These are phyloP conservation scores for Eupristina koningsbergeri DNA, from an alignment of 1,140 invertebrate species.

Conservation along the genomic window DNA sequence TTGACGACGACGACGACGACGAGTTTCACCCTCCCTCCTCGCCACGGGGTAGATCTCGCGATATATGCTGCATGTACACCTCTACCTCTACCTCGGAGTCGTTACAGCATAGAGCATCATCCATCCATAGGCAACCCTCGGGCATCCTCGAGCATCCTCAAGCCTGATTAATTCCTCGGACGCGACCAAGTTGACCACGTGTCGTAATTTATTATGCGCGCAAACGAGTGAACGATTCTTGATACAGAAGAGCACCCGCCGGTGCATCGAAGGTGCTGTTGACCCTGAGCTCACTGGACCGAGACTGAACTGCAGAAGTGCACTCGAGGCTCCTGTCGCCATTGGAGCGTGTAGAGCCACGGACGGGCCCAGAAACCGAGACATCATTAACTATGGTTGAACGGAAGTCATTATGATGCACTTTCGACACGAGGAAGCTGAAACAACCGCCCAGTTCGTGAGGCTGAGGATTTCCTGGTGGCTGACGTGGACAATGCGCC, in stretches of 20 bases:
- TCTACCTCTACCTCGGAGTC: no score
- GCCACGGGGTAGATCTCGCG: no score
- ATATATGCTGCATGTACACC: no score
- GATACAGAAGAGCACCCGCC: slow-evolving; percentile 18
- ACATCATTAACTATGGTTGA: neutral
- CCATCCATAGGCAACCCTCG: no score
- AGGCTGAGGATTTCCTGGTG: no score
- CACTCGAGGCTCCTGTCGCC: neutral
- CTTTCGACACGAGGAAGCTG: neutral
- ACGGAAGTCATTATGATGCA: neutral
- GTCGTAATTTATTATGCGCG: neutral
- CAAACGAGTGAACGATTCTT: neutral
- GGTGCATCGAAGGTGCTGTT: slow-evolving; percentile 69
- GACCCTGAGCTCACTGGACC: slow-evolving; percentile 53
- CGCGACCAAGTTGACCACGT: neutral
- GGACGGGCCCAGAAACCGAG: neutral
- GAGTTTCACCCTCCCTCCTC: no score
- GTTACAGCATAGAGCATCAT: no score
- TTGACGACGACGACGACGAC: no score
- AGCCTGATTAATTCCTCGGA: slow-evolving; percentile 31
- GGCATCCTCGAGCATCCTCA: no score
- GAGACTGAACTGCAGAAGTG: slow-evolving; percentile 60
- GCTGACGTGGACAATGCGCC: no score
- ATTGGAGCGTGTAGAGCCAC: neutral
- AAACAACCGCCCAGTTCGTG: no score